Conservation (phyloP, 92 coral and sea anemone species). For the Porites evermanni region DNA sequence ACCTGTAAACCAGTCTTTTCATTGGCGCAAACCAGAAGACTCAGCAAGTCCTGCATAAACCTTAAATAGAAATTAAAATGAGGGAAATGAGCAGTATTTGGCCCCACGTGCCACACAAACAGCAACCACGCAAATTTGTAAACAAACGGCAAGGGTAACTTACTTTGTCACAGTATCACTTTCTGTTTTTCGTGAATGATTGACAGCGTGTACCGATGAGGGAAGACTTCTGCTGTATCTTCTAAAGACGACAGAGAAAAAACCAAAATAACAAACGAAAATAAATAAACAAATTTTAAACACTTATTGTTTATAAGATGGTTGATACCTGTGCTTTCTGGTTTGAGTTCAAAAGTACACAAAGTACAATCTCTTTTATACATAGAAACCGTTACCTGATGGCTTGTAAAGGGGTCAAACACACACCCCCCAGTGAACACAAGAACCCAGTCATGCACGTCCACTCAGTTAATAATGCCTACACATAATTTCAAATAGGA, state of each 20-base stretch:
- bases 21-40: constrained; percentile 88
- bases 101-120: neutral
- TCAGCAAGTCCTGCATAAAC: constrained; percentile 85
- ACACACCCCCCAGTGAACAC: constrained; percentile 96
- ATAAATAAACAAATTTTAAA: neutral
- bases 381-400: constrained; percentile 44
- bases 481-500: neutral
- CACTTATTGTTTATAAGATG: too few relatives aligned
- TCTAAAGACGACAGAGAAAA: constrained; percentile 11
- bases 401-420: constrained; percentile 82
- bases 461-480: constrained; percentile 93
- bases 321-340: too few relatives aligned
- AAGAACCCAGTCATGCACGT: constrained; percentile 99
- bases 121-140: neutral
- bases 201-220: constrained; percentile 32
- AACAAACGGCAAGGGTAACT: neutral
- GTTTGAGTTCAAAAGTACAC: too few relatives aligned
- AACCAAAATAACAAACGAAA: neutral
- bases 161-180: constrained; percentile 56
- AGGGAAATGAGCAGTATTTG: too few relatives aligned
- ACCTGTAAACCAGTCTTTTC: constrained; percentile 96
- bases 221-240: constrained; percentile 57
- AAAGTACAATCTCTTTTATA: too few relatives aligned
- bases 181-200: constrained; percentile 36
- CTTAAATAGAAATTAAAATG: constrained; percentile 36